Percentiles rank a stretch among this genome's conserved stretches.
Conservation (phyloP, 2,888 invertebrate species). For the Onthophagus sagittarius region DNA sequence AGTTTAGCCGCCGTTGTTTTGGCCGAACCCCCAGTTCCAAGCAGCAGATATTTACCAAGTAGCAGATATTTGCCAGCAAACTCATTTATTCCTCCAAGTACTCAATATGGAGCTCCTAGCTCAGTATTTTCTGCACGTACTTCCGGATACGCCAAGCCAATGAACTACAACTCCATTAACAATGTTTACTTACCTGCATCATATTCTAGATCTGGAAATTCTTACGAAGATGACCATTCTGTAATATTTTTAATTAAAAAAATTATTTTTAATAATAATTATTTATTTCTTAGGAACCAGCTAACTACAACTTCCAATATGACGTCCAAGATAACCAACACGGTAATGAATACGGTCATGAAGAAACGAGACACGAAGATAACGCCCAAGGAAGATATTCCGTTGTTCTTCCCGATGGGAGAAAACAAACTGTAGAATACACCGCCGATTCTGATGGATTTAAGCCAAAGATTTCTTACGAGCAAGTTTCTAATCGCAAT, state of each 20-base stretch:
- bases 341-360: conserved; percentile 77
- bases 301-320: conserved; percentile 81
- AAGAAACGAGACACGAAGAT: conserved; percentile 78
- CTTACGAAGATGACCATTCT: conserved; percentile 14
- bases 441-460: conserved; percentile 79
- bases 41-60: conserved; percentile 41
- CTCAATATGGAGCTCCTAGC: conserved; percentile 11
- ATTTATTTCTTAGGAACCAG: conserved; percentile 61
- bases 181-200: neutral
- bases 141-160: neutral
- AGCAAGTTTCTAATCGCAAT: conserved; percentile 41
- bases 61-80: conserved; percentile 27
- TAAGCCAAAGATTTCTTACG: conserved; percentile 77
- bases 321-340: conserved; percentile 76
- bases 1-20: conserved; percentile 37
- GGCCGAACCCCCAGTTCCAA: conserved; percentile 46
- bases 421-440: conserved; percentile 81
- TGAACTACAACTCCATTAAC: neutral
- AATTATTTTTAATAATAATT: neutral
- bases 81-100: conserved; percentile 24
- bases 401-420: conserved; percentile 80
- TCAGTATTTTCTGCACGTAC: neutral
- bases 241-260: conserved; percentile 1
- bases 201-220: neutral
- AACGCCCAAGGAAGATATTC: conserved; percentile 78